Conservation (phyloP, 2,888 invertebrate genomes). For the Megaustenia siamemsis region DNA sequence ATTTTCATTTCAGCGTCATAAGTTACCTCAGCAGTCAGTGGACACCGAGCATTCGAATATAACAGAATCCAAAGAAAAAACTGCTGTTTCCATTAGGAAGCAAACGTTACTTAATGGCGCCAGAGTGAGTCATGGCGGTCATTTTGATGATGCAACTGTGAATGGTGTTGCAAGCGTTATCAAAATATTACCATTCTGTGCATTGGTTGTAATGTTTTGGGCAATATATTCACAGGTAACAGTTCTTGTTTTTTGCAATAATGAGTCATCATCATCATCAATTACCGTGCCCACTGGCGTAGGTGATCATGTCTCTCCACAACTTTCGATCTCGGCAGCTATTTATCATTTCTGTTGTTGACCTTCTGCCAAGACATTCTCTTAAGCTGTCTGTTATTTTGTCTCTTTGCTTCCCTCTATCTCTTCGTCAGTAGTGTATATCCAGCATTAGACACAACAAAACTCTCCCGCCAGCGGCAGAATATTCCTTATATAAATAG, state of each 20-base stretch:
- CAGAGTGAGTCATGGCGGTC: conserved; percentile 63
- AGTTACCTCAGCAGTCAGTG: not conserved
- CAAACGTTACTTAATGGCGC: not conserved
- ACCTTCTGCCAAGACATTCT: no score
- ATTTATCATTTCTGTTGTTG: no score
- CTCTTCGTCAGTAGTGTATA: no score
- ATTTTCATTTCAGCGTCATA: not conserved
- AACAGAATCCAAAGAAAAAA: not conserved
- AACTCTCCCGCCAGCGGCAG: no score
- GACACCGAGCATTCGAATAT: not conserved
- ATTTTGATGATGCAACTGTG: conserved; percentile 65
- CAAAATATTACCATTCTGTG: conserved; percentile 69
- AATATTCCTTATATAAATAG: no score
- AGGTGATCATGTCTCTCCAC: no score
- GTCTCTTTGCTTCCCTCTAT: not conserved
- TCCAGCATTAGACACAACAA: no score
- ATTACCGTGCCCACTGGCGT: no score
- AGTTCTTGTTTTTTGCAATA: not conserved
- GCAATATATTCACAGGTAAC: conserved; percentile 73
- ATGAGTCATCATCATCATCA: not conserved
- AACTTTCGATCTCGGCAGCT: no score
- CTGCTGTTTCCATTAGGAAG: not conserved
- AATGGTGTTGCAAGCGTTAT: conserved; percentile 68
- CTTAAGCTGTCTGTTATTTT: no score
- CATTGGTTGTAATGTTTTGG: conserved; percentile 71